A percentile compares a stretch with the other conserved stretches of the same genome.
Conservation (phyloP, 2,888 invertebrate species). For the Ferrisia virgata region DNA sequence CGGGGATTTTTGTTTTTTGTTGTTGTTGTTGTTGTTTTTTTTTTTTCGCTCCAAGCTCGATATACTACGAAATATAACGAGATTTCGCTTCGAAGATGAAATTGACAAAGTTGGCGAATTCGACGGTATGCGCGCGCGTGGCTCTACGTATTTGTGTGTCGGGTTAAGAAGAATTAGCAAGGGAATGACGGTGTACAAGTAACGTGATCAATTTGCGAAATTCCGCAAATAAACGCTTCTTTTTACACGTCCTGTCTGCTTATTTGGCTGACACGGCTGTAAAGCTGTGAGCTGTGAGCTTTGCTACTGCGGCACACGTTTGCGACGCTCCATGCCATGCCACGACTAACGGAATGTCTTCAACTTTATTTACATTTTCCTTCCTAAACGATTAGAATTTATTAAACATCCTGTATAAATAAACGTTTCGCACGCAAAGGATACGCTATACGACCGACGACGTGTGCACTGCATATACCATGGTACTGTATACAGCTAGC, state of each 20-base stretch:
- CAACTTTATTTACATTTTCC: slow-evolving; percentile 14
- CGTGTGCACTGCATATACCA: no score
- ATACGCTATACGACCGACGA: not conserved
- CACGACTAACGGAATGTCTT: not conserved
- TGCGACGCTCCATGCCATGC: no score
- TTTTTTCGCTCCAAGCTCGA: not conserved
- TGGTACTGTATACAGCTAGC: no score
- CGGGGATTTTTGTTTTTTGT: no score
- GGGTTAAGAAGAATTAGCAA: no score
- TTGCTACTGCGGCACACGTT: not conserved
- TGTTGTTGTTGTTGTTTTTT: no score
- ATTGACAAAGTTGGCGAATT: not conserved
- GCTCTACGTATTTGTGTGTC: no score
- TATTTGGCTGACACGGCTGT: not conserved
- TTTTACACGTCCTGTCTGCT: not conserved
- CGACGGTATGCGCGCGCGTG: not conserved
- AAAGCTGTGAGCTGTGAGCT: not conserved
- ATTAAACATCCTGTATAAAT: slow-evolving; percentile 17
- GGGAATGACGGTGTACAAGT: not conserved
- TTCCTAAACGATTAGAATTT: slow-evolving; percentile 17
- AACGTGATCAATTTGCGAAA: not conserved
- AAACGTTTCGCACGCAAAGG: slow-evolving; percentile 14
- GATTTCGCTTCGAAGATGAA: not conserved
- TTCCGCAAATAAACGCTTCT: not conserved
- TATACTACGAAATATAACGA: not conserved